These are phyloP conservation scores for Clitarchus hookeri DNA, from an alignment of 2,888 invertebrate genomes.

Conservation along the genomic window DNA sequence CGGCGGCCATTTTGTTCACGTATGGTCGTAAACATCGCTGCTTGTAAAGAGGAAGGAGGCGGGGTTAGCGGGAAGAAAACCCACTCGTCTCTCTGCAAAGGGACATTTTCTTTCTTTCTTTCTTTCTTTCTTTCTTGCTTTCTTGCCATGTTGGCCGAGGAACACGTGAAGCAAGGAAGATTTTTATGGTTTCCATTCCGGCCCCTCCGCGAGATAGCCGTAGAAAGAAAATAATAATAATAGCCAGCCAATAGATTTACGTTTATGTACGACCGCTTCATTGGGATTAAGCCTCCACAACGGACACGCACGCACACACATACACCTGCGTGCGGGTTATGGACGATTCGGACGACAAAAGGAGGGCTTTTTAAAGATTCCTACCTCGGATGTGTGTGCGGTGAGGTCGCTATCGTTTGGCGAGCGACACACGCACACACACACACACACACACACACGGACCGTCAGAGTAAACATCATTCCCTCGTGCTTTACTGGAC, in stretches of 20 bases:
- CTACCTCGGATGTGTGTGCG: not conserved
- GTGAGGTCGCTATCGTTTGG: not conserved
- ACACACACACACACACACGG: too few species aligned
- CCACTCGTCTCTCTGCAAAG: not conserved
- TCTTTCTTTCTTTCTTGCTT: not conserved
- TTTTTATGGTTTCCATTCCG: not conserved
- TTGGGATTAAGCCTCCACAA: not conserved
- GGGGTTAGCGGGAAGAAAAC: constrained; percentile 16
- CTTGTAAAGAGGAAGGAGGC: not conserved
- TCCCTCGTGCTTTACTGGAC: not conserved
- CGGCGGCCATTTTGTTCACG: not conserved
- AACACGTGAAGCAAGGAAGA: not conserved
- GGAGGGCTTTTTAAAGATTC: not conserved
- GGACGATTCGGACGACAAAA: not conserved
- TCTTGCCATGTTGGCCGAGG: not conserved
- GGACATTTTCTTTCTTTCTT: constrained; percentile 6
- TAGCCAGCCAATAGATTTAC: constrained; percentile 2
- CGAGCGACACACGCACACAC: not conserved
- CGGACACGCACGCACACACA: not conserved
- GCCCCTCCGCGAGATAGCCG: not conserved
- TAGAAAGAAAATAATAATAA: constrained; percentile 4
- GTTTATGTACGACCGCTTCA: not conserved
- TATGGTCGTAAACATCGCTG: not conserved
- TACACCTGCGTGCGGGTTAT: not conserved
- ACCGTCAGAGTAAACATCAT: not conserved